Base-by-base conservation (phyloP, 2,113 vertebrate species). In the Colossoma macropomum region DNA sequence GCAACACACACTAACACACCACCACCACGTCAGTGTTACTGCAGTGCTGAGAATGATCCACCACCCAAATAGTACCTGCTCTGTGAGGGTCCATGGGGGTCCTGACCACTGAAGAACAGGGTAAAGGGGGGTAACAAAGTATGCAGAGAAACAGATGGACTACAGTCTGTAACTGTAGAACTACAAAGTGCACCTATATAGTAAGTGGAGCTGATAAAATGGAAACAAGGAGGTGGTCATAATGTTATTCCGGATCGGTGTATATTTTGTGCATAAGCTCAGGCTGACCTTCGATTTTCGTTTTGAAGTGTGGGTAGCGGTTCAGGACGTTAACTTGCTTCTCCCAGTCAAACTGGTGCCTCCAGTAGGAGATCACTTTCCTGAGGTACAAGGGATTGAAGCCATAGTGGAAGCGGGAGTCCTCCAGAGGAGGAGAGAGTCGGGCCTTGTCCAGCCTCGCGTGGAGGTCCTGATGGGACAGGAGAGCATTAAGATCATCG, bases 231-330 rank as follows among this genome's bases (percentile, higher is more conserved):
- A n/a, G n/a, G n/a, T n/a, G n/a, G n/a, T n/a, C n/a, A n/a, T n/a
- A n/a, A n/a, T n/a, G n/a, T n/a, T n/a, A n/a, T n/a, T n/a, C n/a
- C n/a, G n/a, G 13, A 15, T 4, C 2, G 10, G 12, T 54, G 1
- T 54, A 19, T 54, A 13, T 16, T 15, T 54, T 54, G 34, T 63
- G n/a, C 11, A 4, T 17, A 12, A 13, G 2, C 3, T 63, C 11
- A 3, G 3, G 28, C 30, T 66, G 6, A 94, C 94, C 94, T 95
- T 95, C 94, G 72, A 95, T 95, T 25, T 88, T 93, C 30, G 93
- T 95, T 83, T 79, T 91, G 86, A 91, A 95, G 84, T 95, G 94
- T 5, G 92, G 91, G n/a, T 93, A 95, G 78, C 89, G 90, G 87
- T 95, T 95, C 69, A 95, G 87, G 74, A 84, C 23, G 54, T 92